Conservation (phyloP, 2,113 vertebrate genomes). For the Reinhardtius hippoglossoides region DNA sequence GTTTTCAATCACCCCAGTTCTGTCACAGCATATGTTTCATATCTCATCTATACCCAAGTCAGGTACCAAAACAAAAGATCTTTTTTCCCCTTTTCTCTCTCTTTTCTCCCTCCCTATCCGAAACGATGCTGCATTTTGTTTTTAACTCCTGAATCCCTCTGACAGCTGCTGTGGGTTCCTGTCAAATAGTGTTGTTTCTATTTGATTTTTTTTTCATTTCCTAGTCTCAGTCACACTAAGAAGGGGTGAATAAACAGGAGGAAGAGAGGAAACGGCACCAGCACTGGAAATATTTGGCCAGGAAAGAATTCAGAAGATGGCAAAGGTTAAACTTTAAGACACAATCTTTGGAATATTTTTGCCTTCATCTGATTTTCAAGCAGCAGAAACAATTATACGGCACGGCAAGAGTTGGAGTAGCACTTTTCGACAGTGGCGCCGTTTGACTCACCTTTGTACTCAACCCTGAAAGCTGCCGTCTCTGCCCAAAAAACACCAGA, state of each 20-base stretch:
- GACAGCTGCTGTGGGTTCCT: slow-evolving; percentile 75
- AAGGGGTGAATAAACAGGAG: slow-evolving; percentile 67
- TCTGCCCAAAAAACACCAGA: slow-evolving; percentile 55
- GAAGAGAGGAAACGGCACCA: slow-evolving; percentile 28
- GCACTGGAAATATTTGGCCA: slow-evolving; percentile 26
- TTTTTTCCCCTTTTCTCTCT: slow-evolving; percentile 9
- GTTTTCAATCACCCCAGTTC: slow-evolving; percentile 76
- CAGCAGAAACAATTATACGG: slow-evolving; percentile 28
- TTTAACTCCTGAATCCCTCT: slow-evolving; percentile 66
- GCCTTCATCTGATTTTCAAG: slow-evolving; percentile 34
- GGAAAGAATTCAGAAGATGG: slow-evolving; percentile 52
- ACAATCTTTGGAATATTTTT: slow-evolving; percentile 17
- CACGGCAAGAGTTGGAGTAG: slow-evolving; percentile 4
- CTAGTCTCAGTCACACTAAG: slow-evolving; percentile 62
- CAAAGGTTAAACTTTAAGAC: slow-evolving; percentile 62
- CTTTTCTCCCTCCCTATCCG: slow-evolving; percentile 21
- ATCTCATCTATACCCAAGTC: slow-evolving; percentile 68
- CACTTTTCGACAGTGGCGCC: slow-evolving; percentile 38
- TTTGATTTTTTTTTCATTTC: slow-evolving; percentile 44
- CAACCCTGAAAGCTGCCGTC: slow-evolving; percentile 52
- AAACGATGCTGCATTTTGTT: slow-evolving; percentile 70
- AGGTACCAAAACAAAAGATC: slow-evolving; percentile 64
- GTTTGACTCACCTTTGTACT: slow-evolving; percentile 54
- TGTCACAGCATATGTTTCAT: slow-evolving; percentile 65
- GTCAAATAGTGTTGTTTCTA: slow-evolving; percentile 68